These are phyloP conservation scores for Pristis pectinata DNA, from an alignment of 2,797 vertebrate genomes.

Conservation along the genomic window DNA sequence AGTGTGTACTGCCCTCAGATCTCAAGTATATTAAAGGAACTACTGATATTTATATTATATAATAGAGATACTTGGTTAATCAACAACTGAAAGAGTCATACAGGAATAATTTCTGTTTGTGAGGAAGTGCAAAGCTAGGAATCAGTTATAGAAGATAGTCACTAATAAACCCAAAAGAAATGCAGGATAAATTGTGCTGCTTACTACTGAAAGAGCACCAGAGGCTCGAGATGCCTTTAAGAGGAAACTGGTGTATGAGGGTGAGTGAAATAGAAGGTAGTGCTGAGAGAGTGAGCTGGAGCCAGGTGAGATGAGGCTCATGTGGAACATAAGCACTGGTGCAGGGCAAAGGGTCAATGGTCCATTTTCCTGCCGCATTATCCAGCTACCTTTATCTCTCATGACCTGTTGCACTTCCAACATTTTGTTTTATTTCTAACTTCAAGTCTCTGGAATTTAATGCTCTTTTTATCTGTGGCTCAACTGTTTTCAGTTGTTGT, in stretches of 20 bases:
- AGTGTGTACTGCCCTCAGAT: background rate
- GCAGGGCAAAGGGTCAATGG: too few relatives aligned
- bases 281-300: too few relatives aligned
- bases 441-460: background rate
- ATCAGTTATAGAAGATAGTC: background rate
- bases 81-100: background rate
- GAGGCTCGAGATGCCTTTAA: too few relatives aligned
- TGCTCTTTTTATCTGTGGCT: background rate
- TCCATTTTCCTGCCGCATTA: background rate
- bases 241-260: too few relatives aligned
- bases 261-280: too few relatives aligned
- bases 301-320: too few relatives aligned
- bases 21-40: background rate
- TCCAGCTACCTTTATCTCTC: background rate
- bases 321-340: too few relatives aligned
- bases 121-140: background rate
- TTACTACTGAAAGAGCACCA: background rate
- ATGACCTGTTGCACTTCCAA: background rate
- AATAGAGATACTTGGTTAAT: background rate
- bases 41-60: background rate
- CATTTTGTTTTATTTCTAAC: background rate
- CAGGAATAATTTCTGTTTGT: background rate
- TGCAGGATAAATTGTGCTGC: background rate
- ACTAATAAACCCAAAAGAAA: background rate
- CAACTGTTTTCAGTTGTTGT: background rate